Conservation (phyloP, 1,140 invertebrate species). For the Pygmarrhopalites habei region DNA sequence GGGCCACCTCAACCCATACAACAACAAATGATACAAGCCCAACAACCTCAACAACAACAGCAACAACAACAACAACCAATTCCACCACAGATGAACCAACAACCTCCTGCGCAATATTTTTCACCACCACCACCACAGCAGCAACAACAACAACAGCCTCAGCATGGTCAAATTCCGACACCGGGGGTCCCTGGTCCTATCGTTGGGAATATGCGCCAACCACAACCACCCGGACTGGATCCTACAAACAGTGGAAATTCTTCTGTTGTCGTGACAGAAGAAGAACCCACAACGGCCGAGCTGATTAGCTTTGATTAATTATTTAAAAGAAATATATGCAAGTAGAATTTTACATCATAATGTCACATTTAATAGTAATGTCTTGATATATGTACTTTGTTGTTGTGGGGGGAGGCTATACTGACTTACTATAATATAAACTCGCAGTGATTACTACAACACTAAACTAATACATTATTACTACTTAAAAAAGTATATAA, state of each 20-base stretch:
- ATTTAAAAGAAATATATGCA: no score
- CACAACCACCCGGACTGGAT: slow-evolving; percentile 19
- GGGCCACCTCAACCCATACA: slow-evolving; percentile 1
- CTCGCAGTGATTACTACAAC: no score
- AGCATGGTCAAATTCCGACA: no score
- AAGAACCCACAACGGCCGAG: slow-evolving; percentile 51
- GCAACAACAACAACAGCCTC: slow-evolving; percentile 40
- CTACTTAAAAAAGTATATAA: no score
- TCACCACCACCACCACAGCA: slow-evolving; percentile 38
- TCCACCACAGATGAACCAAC: slow-evolving; percentile 41
- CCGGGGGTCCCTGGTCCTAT: slow-evolving; percentile 6
- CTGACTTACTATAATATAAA: no score
- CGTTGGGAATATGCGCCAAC: slow-evolving; percentile 7
- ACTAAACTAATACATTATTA: no score
- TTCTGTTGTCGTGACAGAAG: slow-evolving; percentile 38
- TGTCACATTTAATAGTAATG: no score
- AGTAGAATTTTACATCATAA: no score
- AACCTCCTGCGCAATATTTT: slow-evolving; percentile 35
- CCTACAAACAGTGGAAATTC: background rate
- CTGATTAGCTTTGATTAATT: slow-evolving; percentile 65
- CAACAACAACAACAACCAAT: slow-evolving; percentile 40
- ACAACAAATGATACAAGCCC: slow-evolving; percentile 16
- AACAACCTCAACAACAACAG: slow-evolving; percentile 37
- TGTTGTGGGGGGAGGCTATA: no score
- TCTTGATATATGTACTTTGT: no score